These are phyloP conservation scores for Dicranocentrus wangi DNA, from an alignment of 2,888 invertebrate genomes.

Conservation along the genomic window DNA sequence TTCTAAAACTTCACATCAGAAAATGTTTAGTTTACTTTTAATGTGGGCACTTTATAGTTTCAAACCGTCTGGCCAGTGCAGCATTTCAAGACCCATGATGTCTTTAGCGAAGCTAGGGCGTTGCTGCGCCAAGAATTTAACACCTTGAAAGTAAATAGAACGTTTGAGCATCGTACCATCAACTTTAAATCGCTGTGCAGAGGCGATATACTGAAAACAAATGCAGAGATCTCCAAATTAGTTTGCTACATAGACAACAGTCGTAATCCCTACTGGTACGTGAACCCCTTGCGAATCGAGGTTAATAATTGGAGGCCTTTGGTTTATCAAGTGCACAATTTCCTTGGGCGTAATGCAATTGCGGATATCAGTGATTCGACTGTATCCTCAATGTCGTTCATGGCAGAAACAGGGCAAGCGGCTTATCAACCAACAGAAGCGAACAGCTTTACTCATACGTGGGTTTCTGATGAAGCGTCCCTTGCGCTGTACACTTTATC, in stretches of 20 bases:
- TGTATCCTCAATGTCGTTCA: constrained; percentile 8
- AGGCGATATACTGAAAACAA: constrained; percentile 35
- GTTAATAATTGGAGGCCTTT: constrained; percentile 45
- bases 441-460: constrained; percentile 23
- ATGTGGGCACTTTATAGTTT: too few relatives aligned
- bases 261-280: constrained; percentile 23
- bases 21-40: too few relatives aligned
- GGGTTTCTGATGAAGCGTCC: constrained; percentile 7
- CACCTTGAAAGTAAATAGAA: constrained; percentile 23
- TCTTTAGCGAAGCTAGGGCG: constrained; percentile 45
- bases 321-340: constrained; percentile 49
- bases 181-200: constrained; percentile 55
- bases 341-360: constrained; percentile 29
- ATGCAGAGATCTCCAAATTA: not conserved
- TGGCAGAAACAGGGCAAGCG: constrained; percentile 1
- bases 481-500: not conserved
- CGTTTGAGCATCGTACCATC: constrained; percentile 12
- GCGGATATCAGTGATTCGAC: not conserved
- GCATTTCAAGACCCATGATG: constrained; percentile 49
- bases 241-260: constrained; percentile 32
- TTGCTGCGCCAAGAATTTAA: constrained; percentile 27
- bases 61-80: constrained; percentile 42
- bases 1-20: too few relatives aligned
- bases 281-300: constrained; percentile 49
- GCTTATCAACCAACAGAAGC: not conserved